A percentile compares a stretch with the other conserved stretches of the same genome.
These are phyloP conservation scores for Podotricha telesiphe DNA, from an alignment of 2,888 invertebrate species.

Conservation along the genomic window DNA sequence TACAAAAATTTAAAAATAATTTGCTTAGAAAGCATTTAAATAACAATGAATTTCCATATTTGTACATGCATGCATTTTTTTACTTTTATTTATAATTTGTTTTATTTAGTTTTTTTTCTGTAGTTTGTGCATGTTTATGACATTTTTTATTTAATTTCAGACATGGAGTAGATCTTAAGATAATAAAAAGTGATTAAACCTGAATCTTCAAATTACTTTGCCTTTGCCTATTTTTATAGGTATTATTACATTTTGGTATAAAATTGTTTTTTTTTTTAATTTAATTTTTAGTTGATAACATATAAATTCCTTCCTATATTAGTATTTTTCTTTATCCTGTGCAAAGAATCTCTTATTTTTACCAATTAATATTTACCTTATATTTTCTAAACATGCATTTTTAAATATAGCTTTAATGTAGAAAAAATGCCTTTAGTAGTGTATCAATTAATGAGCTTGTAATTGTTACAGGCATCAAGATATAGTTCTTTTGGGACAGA, in stretches of 20 bases:
- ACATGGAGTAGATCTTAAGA: conserved; percentile 68
- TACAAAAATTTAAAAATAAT: no score
- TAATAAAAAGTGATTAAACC: conserved; percentile 62
- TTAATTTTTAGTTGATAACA: not conserved
- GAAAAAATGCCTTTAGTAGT: not conserved
- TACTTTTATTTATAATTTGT: not conserved
- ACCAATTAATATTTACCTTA: not conserved
- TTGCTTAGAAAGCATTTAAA: no score
- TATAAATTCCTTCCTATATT: not conserved
- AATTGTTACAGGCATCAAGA: conserved; percentile 71
- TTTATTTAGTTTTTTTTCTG: conserved; percentile 25
- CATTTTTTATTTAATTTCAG: conserved; percentile 61
- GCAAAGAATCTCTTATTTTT: not conserved
- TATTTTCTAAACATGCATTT: not conserved
- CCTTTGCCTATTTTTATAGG: conserved; percentile 40
- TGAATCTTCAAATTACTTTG: conserved; percentile 27
- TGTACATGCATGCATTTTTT: not conserved
- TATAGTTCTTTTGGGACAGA: conserved; percentile 62
- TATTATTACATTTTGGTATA: conserved; percentile 36
- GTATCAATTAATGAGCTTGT: not conserved
- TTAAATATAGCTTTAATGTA: conserved; percentile 2
- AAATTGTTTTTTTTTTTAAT: conserved; percentile 25
- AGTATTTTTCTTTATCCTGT: not conserved
- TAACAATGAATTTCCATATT: no score
- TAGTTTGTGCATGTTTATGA: conserved; percentile 32